Evolutionary conservation across 2,797 vertebrate genomes (phyloP).

Genomic region (Cossypha caffra): DNA sequence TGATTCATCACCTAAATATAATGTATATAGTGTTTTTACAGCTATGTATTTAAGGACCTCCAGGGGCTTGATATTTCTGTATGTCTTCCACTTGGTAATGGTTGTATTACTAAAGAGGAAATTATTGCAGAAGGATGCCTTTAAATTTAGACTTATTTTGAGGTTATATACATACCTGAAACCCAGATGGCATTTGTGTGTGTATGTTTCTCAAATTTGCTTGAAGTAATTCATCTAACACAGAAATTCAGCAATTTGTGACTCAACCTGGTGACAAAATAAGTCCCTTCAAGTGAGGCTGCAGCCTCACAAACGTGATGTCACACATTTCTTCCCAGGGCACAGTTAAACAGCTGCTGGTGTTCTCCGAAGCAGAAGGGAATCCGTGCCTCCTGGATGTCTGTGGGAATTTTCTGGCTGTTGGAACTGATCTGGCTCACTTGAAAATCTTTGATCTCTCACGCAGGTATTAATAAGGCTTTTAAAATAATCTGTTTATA

Average conservation of each 20-base stretch:
- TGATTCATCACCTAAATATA: background rate
- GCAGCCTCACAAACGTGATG: background rate
- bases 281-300: background rate
- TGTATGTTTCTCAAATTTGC: background rate
- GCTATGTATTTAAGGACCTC: background rate
- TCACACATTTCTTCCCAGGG: slow-evolving; percentile 77
- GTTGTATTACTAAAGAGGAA: background rate
- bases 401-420: slow-evolving; percentile 88
- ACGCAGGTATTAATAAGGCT: slow-evolving; percentile 83
- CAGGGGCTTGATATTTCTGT: background rate
- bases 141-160: background rate
- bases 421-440: slow-evolving; percentile 89
- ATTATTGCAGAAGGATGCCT: background rate
- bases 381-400: slow-evolving; percentile 87
- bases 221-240: background rate
- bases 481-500: background rate
- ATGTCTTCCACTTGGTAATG: background rate
- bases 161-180: background rate
- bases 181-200: background rate
- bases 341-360: slow-evolving; percentile 93
- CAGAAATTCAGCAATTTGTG: background rate
- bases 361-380: slow-evolving; percentile 89
- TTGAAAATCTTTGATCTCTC: slow-evolving; percentile 94
- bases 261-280: background rate
- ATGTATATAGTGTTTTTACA: background rate